Base-by-base conservation (phyloP, 2,888 invertebrate species). In the Diploptera punctata region DNA sequence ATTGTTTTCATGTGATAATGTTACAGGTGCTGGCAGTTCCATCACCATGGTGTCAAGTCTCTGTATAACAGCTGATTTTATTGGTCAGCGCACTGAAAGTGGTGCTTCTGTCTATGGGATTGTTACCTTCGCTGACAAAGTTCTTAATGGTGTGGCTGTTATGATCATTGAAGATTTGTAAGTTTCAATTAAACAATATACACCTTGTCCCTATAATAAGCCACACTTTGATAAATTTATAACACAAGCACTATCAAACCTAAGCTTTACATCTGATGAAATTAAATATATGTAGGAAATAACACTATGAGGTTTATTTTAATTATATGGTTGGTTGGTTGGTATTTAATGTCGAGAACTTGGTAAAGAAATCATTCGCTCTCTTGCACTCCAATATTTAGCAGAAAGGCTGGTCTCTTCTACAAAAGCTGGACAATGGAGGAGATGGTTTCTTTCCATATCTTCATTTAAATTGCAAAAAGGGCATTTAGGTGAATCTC, bases 101-200 rank as follows among this genome's bases (percentile, higher is more conserved):
- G 93, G 96, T 68, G 97, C 95, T 2, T 92, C 95, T 77, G 93
- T 98, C 54, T 98, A 96, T 82, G 97, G 97, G 31, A 90, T 93
- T 44, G 97, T 98, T 82, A 97, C 97, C 73, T 97, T 98, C 81
- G 90, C 93, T 26, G 97, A 98, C 82, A 98, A 98, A 85, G 84
- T 98, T 2, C 90, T 95, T 47, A 96, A 96, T 75, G 98, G 98
- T 1, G 82, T 92, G 31, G 93, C 92, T 19, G 93, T 97, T n/a
- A 89, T 94, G 75, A 81, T 92, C 1, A 93, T 97, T 74, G 94
- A 97, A 84, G 87, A 91, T 81, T 87, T 92, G 88, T 94, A 82
- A 86, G 88, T 85, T 68, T 38, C 3, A 13, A 18, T 33, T 29
- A 33, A 38, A 38, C 5, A 38, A 38, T 13, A 5, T 38, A 38